Evolutionary conservation across 2,797 vertebrate species (phyloP).

Genomic region (Poeciliopsis turneri): DNA sequence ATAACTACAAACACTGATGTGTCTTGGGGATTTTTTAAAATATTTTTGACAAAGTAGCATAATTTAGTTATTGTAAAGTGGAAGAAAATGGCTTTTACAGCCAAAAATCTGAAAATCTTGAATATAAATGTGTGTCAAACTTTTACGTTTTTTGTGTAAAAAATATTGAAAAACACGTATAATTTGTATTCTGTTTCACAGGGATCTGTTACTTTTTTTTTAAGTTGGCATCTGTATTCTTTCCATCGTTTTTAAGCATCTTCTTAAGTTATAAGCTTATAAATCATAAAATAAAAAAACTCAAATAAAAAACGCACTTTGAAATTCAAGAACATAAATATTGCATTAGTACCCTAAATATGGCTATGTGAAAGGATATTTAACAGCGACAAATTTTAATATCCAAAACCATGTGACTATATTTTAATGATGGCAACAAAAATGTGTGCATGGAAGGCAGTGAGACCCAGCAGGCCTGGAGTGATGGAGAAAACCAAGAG

Average conservation of each 20-base stretch:
- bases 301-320: neutral
- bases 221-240: too few species aligned
- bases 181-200: too few species aligned
- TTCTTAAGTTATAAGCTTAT: too few species aligned
- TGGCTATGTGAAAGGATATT: neutral
- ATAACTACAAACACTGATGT: neutral
- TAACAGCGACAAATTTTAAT: neutral
- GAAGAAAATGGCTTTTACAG: neutral
- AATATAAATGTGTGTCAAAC: too few species aligned
- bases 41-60: neutral
- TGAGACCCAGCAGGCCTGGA: conserved; percentile 49
- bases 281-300: too few species aligned
- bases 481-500: conserved; percentile 46
- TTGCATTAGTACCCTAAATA: neutral
- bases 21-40: neutral
- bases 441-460: conserved; percentile 36
- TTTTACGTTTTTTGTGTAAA: too few species aligned
- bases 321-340: neutral
- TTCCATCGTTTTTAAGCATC: too few species aligned
- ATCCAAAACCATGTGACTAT: neutral
- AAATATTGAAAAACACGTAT: too few species aligned
- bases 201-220: too few species aligned
- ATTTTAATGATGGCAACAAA: conserved; percentile 5
- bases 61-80: neutral
- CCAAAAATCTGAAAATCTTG: neutral